phyloP scores from a whole-genome alignment of 2,797 vertebrate species.

The Microctenopoma stevenorrisi region DNA sequence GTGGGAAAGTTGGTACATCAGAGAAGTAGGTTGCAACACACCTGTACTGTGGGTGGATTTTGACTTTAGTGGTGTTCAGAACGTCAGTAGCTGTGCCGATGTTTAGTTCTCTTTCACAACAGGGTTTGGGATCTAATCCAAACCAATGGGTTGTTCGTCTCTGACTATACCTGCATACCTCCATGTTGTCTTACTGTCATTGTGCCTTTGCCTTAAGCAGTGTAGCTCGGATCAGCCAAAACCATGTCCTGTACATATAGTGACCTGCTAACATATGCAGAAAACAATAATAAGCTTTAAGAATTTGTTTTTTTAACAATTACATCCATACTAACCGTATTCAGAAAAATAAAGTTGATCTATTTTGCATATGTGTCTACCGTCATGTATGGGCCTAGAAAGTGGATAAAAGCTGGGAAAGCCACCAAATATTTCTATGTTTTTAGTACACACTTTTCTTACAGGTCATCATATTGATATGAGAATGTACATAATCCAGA shows the following conservation, averaged over 20 bases:
- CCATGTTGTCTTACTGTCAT: constrained; percentile 31
- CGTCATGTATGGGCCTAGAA: background rate
- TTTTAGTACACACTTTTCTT: background rate
- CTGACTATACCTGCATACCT: constrained; percentile 64
- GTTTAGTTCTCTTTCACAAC: constrained; percentile 44
- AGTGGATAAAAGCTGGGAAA: background rate
- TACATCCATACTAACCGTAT: background rate
- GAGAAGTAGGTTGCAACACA: constrained; percentile 35
- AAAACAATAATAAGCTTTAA: background rate
- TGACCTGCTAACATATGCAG: background rate
- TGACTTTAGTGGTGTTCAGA: constrained; percentile 1
- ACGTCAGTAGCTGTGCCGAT: constrained; percentile 5
- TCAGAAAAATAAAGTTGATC: background rate
- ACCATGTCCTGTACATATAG: background rate
- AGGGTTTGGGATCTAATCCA: constrained; percentile 51
- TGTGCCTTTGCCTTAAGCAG: constrained; percentile 22
- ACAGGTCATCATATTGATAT: background rate
- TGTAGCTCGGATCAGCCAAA: constrained; percentile 21
- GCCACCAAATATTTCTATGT: constrained; percentile 8
- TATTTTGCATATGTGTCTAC: background rate
- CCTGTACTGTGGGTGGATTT: constrained; percentile 1
- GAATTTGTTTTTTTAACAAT: background rate
- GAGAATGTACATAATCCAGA: constrained; percentile 1
- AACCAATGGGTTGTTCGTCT: constrained; percentile 22
- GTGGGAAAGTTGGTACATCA: constrained; percentile 32